phyloP scores from a whole-genome alignment of 2,888 invertebrate genomes.

The Vanessa cardui region DNA sequence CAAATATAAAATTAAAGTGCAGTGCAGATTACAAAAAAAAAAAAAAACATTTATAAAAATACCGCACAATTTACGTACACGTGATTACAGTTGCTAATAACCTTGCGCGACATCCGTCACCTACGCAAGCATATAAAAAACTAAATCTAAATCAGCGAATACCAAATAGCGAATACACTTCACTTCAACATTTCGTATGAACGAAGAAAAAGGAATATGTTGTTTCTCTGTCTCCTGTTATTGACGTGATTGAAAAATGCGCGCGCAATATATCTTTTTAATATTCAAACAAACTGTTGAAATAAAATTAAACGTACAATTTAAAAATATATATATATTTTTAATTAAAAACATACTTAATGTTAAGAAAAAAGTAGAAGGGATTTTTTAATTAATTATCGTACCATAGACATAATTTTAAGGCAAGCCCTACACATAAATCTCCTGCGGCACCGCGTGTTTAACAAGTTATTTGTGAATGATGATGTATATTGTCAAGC shows the following conservation, averaged over 20 bases:
- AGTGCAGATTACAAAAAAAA: not conserved
- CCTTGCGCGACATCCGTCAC: slow-evolving; percentile 54
- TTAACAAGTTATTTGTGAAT: too few species aligned
- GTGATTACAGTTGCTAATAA: slow-evolving; percentile 52
- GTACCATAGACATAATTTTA: not conserved
- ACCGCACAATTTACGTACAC: slow-evolving; percentile 52
- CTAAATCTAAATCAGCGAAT: slow-evolving; percentile 48
- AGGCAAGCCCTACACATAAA: too few species aligned
- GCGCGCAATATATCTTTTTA: slow-evolving; percentile 50
- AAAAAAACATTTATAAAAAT: slow-evolving; percentile 23
- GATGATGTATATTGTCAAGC: too few species aligned
- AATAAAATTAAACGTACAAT: not conserved
- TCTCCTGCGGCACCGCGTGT: too few species aligned
- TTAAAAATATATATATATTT: not conserved
- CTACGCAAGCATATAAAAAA: slow-evolving; percentile 58
- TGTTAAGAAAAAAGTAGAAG: not conserved
- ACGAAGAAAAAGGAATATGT: slow-evolving; percentile 52
- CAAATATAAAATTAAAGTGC: not conserved
- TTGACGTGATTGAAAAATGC: slow-evolving; percentile 66
- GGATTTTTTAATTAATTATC: not conserved
- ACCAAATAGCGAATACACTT: slow-evolving; percentile 17
- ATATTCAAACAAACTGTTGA: not conserved
- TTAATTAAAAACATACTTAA: not conserved
- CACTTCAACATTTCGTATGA: slow-evolving; percentile 33
- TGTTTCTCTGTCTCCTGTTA: slow-evolving; percentile 57